phyloP scores from a whole-genome alignment of 2,797 vertebrate species.

The Syncerus caffer region DNA sequence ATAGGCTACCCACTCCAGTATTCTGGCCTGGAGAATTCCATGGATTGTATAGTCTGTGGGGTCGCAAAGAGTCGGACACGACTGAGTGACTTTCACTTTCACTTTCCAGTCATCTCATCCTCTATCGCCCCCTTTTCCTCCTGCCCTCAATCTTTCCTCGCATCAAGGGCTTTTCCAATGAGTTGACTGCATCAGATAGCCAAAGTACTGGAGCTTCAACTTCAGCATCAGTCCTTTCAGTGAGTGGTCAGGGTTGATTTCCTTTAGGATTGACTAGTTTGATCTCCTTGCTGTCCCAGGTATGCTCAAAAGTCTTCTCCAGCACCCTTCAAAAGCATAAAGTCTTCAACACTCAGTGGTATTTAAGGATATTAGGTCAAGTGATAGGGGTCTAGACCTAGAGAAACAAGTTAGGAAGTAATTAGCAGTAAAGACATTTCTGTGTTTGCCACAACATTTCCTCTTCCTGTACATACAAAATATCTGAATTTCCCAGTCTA shows the following conservation, averaged over 20 bases:
- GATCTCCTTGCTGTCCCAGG: not conserved
- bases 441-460: not conserved
- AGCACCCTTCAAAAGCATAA: not conserved
- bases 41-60: not conserved
- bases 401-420: not conserved
- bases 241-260: not conserved
- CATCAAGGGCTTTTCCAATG: not conserved
- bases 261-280: not conserved
- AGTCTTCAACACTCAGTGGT: not conserved
- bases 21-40: not conserved
- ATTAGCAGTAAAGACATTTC: not conserved
- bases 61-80: rapidly evolving
- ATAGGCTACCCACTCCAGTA: not conserved
- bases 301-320: not conserved
- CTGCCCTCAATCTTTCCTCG: not conserved
- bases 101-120: not conserved
- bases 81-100: not conserved
- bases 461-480: not conserved
- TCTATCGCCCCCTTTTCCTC: not conserved
- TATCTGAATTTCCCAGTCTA: not conserved
- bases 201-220: not conserved
- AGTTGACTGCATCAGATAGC: not conserved
- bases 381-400: not conserved
- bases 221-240: not conserved
- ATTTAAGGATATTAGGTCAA: not conserved